Evolutionary conservation across 2,797 vertebrate genomes (phyloP).

Genomic region (Megaceryle alcyon): DNA sequence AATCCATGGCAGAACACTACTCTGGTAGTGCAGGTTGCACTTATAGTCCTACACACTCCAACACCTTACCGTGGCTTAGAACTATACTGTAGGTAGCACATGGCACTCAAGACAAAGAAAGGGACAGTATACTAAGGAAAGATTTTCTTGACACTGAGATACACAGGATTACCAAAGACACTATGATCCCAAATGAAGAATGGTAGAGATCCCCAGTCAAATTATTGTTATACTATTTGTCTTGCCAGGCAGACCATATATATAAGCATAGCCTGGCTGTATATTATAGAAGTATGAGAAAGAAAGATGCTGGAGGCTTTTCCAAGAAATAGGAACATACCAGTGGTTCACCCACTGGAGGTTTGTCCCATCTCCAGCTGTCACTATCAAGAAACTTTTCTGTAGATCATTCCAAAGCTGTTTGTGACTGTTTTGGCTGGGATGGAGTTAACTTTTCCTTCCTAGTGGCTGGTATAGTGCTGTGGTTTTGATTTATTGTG

Average conservation of each 20-base stretch:
- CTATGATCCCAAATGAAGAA: not conserved
- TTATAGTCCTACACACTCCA: too few relatives aligned
- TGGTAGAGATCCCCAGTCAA: not conserved
- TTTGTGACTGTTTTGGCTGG: not conserved
- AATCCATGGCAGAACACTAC: not conserved
- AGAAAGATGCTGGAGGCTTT: not conserved
- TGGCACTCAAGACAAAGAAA: not conserved
- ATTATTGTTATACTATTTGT: not conserved
- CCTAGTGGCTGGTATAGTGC: not conserved
- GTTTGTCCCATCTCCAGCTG: accelerated
- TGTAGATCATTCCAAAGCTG: not conserved
- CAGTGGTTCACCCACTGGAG: not conserved
- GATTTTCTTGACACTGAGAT: not conserved
- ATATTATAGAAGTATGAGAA: not conserved
- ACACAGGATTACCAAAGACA: not conserved
- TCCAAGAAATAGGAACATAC: not conserved
- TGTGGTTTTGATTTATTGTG: not conserved
- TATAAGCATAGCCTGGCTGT: not conserved
- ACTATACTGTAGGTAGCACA: not conserved
- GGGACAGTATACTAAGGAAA: not conserved
- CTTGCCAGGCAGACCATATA: not conserved
- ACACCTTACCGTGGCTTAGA: not conserved
- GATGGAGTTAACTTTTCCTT: not conserved
- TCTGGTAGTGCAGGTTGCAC: not conserved
- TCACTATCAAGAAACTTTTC: not conserved